phyloP scores from a whole-genome alignment of 2,797 vertebrate genomes.

The Adrianichthys oophorus region DNA sequence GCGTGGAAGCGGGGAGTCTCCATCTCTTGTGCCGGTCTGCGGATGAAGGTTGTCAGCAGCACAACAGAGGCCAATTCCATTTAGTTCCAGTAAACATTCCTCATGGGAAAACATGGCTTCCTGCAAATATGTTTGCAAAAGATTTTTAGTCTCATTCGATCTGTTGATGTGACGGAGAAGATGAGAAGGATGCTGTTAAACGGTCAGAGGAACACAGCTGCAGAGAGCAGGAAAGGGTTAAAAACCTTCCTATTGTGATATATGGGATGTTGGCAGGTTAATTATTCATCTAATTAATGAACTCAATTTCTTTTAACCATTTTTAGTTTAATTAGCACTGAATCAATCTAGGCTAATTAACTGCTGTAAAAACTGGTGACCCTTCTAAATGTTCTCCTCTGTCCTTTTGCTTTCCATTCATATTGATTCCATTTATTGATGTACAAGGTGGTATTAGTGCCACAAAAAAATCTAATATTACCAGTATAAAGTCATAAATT shows the following conservation, averaged over 20 bases:
- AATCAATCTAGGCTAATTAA: conserved; percentile 72
- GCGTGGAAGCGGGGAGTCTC: not conserved
- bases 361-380: conserved; percentile 48
- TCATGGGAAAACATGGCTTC: conserved; percentile 20
- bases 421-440: conserved; percentile 38
- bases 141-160: conserved; percentile 18
- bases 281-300: conserved; percentile 72
- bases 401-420: conserved; percentile 31
- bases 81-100: conserved; percentile 13
- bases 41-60: conserved; percentile 10
- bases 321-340: conserved; percentile 68
- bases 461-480: conserved; percentile 9
- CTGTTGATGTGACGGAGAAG: conserved; percentile 22
- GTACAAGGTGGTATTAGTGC: conserved; percentile 42
- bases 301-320: conserved; percentile 40
- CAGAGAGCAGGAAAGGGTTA: conserved; percentile 23
- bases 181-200: conserved; percentile 5
- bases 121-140: conserved; percentile 13
- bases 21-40: not conserved
- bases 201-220: not conserved
- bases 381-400: conserved; percentile 33
- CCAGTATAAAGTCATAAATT: no score
- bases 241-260: conserved; percentile 35
- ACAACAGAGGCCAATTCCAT: conserved; percentile 21
- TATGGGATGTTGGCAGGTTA: conserved; percentile 46